Evolutionary conservation across 2,888 invertebrate species (phyloP).

Genomic region (Polyommatus icarus): DNA sequence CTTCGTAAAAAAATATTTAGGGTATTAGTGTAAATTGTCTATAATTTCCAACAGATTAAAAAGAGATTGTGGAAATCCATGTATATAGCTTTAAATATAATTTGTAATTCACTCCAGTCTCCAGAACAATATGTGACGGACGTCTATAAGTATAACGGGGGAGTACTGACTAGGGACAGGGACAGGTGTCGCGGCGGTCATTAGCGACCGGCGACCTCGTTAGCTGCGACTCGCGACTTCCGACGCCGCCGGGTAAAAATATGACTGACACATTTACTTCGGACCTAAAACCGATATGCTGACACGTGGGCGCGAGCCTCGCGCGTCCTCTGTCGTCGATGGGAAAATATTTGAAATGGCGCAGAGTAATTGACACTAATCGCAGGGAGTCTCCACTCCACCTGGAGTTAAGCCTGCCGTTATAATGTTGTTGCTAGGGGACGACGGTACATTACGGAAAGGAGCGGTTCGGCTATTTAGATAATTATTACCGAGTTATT

Average conservation of each 20-base stretch:
- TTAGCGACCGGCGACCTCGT: conserved; percentile 11
- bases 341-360: not conserved
- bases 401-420: not conserved
- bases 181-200: conserved; percentile 1
- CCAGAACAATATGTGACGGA: not conserved
- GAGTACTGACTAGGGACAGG: not conserved
- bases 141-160: not conserved
- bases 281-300: not conserved
- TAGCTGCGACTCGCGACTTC: conserved; percentile 9
- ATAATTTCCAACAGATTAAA: no score
- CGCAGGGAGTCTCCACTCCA: not conserved
- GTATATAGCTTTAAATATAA: no score
- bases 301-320: not conserved
- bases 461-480: not conserved
- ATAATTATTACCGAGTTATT: not conserved
- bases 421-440: not conserved
- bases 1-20: no score
- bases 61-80: no score
- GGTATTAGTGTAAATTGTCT: no score
- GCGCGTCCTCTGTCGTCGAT: not conserved
- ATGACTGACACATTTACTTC: not conserved
- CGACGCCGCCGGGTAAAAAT: not conserved
- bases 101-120: no score
- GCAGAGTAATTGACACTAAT: not conserved
- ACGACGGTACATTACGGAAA: not conserved